phyloP scores from a whole-genome alignment of 2,888 invertebrate genomes.

The Eledona agricola region DNA sequence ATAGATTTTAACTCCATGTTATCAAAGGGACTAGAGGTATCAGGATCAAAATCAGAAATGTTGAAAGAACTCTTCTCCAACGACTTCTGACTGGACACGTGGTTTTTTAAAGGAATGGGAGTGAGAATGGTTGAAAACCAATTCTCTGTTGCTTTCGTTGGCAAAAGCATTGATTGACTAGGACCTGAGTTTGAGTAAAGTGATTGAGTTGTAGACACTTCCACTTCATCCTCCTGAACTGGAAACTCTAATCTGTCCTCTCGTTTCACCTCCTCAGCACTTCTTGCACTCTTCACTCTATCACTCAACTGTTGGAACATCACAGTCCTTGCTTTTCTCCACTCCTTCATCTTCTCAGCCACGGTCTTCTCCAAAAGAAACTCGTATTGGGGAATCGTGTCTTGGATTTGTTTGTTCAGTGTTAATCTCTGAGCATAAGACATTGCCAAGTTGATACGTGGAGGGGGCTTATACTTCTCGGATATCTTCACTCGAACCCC shows the following conservation, averaged over 20 bases:
- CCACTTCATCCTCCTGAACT: conserved; percentile 39
- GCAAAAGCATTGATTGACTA: conserved; percentile 50
- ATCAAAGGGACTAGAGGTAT: conserved; percentile 93
- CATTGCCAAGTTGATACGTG: conserved; percentile 71
- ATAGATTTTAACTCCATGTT: conserved; percentile 91
- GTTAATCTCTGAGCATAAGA: conserved; percentile 66
- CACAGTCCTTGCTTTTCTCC: conserved; percentile 72
- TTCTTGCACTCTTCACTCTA: conserved; percentile 62
- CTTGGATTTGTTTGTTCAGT: conserved; percentile 65
- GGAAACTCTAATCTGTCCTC: conserved; percentile 42
- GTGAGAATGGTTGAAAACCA: conserved; percentile 60
- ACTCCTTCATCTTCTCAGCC: conserved; percentile 75
- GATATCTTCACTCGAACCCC: conserved; percentile 89
- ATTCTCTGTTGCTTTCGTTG: conserved; percentile 52
- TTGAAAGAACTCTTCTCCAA: conserved; percentile 59
- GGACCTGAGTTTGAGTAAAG: conserved; percentile 27
- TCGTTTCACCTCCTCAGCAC: conserved; percentile 35
- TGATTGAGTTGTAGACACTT: conserved; percentile 33
- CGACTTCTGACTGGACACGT: conserved; percentile 36
- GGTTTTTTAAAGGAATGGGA: conserved; percentile 58
- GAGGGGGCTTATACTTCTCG: conserved; percentile 85
- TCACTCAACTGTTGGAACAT: conserved; percentile 69
- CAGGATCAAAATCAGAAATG: conserved; percentile 88
- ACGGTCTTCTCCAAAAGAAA: conserved; percentile 79
- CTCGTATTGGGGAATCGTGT: conserved; percentile 72